A percentile compares a stretch with the other conserved stretches of the same genome.
phyloP scores from a whole-genome alignment of 2,797 vertebrate genomes.

The Anniella stebbinsi region DNA sequence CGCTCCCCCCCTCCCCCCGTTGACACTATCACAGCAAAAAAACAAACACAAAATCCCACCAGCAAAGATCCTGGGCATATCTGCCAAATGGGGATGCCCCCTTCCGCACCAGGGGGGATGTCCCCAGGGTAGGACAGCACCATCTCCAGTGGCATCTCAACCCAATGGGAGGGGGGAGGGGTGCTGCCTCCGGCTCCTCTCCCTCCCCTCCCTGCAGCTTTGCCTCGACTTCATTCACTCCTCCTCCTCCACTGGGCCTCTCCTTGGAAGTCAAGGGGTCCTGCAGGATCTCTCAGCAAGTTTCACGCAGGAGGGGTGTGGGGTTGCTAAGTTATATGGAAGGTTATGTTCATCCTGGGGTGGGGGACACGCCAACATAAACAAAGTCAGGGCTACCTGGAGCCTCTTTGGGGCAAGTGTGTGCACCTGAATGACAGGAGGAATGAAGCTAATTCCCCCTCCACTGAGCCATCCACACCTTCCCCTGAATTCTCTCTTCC shows the following conservation, averaged over 20 bases:
- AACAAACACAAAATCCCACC: no score
- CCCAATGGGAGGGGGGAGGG: no score
- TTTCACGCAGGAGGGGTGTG: background rate
- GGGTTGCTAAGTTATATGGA: no score
- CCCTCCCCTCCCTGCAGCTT: no score
- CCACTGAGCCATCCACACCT: background rate
- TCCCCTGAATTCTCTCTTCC: no score
- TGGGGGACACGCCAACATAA: background rate
- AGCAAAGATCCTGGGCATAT: background rate
- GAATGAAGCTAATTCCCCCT: background rate
- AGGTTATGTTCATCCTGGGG: background rate
- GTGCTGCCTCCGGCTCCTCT: no score
- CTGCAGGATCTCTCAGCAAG: background rate
- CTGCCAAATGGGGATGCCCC: no score
- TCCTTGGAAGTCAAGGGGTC: background rate
- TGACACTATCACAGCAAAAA: background rate
- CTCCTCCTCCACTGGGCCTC: background rate
- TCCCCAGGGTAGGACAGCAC: background rate
- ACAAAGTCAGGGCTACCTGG: background rate
- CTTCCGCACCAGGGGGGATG: background rate
- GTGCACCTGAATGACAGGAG: no score
- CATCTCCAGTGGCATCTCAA: background rate
- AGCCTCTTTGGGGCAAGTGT: background rate
- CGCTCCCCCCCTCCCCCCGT: no score
- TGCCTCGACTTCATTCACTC: background rate